Percentiles rank a stretch among this genome's conserved stretches.
phyloP scores from a whole-genome alignment of 2,113 vertebrate genomes.

The Trematocara marginatum region DNA sequence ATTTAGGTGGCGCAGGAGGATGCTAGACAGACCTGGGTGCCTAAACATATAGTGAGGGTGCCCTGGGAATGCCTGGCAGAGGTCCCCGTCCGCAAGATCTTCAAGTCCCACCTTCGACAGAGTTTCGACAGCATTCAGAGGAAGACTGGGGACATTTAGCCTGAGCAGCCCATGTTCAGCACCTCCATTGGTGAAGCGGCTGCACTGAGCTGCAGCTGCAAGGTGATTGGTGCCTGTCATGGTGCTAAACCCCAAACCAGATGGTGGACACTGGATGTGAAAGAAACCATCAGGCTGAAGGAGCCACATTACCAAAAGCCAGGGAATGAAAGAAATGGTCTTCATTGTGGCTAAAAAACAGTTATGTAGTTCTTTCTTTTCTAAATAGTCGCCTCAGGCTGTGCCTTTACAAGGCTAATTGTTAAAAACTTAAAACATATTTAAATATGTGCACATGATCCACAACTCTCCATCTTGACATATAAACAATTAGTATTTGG shows the following conservation, averaged over 20 bases:
- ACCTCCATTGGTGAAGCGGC: background rate
- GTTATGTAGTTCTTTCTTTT: background rate
- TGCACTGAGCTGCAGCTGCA: background rate
- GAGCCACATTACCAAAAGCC: background rate
- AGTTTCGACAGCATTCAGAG: background rate
- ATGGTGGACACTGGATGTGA: background rate
- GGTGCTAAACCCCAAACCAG: background rate
- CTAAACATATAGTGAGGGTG: background rate
- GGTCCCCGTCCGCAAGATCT: rapidly evolving
- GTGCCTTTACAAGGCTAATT: background rate
- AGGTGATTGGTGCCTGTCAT: background rate
- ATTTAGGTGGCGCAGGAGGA: background rate
- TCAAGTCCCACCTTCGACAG: background rate
- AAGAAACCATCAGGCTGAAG: background rate
- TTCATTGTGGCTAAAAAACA: background rate
- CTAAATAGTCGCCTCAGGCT: background rate
- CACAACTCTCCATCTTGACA: background rate
- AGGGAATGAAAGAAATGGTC: background rate
- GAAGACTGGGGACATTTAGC: rapidly evolving
- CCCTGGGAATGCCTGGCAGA: background rate
- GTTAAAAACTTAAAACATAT: background rate
- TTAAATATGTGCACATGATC: background rate
- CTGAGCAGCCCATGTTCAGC: background rate
- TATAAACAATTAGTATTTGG: background rate
- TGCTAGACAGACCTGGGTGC: background rate